Evolutionary conservation across 2,888 invertebrate genomes (phyloP), one percentile per base, ranked within the genome.

Genomic region (Epinotia bilunana): DNA sequence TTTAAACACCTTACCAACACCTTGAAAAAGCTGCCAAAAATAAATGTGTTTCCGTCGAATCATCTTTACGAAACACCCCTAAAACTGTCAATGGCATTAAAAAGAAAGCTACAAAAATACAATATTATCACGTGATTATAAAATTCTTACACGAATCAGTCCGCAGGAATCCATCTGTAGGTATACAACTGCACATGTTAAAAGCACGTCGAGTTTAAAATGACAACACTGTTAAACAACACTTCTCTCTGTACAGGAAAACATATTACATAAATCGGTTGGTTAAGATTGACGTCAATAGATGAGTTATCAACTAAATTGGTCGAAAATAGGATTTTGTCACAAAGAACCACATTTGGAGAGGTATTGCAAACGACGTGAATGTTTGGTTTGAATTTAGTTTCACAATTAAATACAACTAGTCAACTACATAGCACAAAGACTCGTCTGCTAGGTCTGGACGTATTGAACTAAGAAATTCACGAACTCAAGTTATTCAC

Each of bases 101-200:
- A 23, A 16, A 65, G 9, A 5, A 28, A 55, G 28, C n/a, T 53
- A 28, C 23, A 62, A 12, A 0, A 18, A 62, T 13, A 62, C 6
- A 62, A 11, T 9, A 18, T 6, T 46, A 3, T 6, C 13, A 53
- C 11, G 13, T 61, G 6, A 12, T 13, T 46, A 0, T 12, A 13
- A 53, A 5, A 39, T 61, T 76, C 83, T 84, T 83, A 86, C 86
- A 79, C 43, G 84, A 80, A 68, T 79, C 79, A 43, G 81, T 63
- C 39, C 79, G 77, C 46, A 83, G 81, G 43, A 85, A 81, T 55
- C 83, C 82, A 71, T 83, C 60, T 12, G 58, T 77, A 12, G 72
- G 70, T 49, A 87, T 75, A 76, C 87, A 87, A 4, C 83, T 83
- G 77, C 86, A 87, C 69, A 68, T 68, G 20, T 68, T 58, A 23